Evolutionary conservation across 2,113 vertebrate species (phyloP), one percentile per base, ranked within the genome.

Genomic region (Chaetodon auriga): DNA sequence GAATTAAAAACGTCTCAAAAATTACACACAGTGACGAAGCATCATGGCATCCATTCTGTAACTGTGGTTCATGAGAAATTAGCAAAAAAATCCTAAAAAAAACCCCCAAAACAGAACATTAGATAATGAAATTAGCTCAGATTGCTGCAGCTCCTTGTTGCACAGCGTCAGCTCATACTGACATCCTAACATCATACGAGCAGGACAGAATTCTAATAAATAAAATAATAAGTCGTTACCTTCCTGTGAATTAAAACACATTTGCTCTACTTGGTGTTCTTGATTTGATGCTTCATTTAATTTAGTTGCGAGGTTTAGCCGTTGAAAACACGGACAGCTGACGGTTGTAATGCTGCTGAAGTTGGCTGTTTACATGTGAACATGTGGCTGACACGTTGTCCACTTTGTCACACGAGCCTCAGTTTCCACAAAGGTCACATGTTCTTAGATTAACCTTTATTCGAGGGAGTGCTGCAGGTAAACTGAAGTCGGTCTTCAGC

Each of bases 381-480:
- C 30, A 3, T 30, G 30, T 3, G 30, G 30, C 30, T 49, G 5
- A 1, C 2, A 51, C 65, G 51, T 48, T 65, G 14, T 65, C 38
- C n/a, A 30, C 15, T 10, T 13, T 43, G 12, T 35, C 30, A 46
- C 12, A 38, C 21, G 15, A 60, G 21, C 15, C 35, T 53, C 38
- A 6, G 43, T 16, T 19, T 43, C 36, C 5, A 8, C 45, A 45
- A 66, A 85, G 41, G 18, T 62, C 19, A 69, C 63, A 62, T 23
- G 71, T 21, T 61, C 46, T 65, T 30, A 3, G 36, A 61, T 36
- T 45, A 54, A 54, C 41, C 55, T 75, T 78, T 60, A n/a, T 61
- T 25, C 2, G 6, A 7, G n/a, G 21, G 19, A 66, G 18, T 18
- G 12, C 16, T 35, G 54, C 15, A 0, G 7, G 30, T 51, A 53